Conservation (phyloP, 64 coral and sea anemone species). For the Dendrophyllia cribrosa region DNA sequence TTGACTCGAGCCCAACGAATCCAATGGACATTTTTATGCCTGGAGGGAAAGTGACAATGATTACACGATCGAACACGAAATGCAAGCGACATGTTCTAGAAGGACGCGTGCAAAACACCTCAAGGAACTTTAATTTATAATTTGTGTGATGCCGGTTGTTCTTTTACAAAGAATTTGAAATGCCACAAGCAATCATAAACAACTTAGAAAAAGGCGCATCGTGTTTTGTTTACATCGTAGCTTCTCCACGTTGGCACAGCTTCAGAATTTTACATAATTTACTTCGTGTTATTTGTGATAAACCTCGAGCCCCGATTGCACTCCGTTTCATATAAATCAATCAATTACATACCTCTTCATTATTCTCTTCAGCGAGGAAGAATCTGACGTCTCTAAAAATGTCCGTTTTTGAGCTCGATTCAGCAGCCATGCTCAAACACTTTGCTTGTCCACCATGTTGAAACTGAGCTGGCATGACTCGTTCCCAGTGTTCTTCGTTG, state of each 20-base stretch:
- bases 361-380: slow-evolving; percentile 38
- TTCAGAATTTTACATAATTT: not conserved
- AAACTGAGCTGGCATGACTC: not conserved
- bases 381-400: slow-evolving; percentile 42
- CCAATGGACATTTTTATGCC: not conserved
- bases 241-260: no score
- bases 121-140: no score
- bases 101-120: not conserved
- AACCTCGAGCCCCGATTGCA: not conserved
- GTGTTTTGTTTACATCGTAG: not conserved
- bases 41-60: not conserved
- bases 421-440: not conserved
- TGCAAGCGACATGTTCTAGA: not conserved
- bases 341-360: slow-evolving; percentile 24
- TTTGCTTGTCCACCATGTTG: not conserved
- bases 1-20: not conserved
- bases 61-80: not conserved
- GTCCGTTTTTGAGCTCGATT: slow-evolving; percentile 3
- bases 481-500: not conserved
- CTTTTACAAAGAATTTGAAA: not conserved
- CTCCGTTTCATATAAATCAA: not conserved
- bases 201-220: not conserved
- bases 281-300: not conserved
- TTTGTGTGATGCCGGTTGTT: no score
- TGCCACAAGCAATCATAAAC: not conserved